A percentile compares a stretch with the other conserved stretches of the same genome.
phyloP scores from a whole-genome alignment of 1,140 invertebrate genomes.

The Cotesia glomerata region DNA sequence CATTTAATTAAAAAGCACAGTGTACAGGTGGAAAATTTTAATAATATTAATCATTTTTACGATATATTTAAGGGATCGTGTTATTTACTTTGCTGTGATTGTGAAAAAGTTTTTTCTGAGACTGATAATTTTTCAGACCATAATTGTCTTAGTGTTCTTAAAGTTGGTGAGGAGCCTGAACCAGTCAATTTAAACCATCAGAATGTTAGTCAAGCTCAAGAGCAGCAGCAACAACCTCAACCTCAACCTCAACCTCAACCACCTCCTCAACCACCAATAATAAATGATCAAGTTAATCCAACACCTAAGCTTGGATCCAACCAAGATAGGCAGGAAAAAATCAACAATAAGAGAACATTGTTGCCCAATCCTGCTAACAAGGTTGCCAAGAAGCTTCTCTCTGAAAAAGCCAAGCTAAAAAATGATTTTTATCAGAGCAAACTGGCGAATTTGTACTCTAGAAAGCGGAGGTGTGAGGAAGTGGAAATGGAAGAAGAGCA shows the following conservation, averaged over 20 bases:
- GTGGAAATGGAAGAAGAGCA: background rate
- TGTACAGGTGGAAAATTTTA: slow-evolving; percentile 70
- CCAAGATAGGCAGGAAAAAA: no score
- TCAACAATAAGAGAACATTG: background rate
- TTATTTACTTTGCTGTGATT: slow-evolving; percentile 79
- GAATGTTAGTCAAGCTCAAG: no score
- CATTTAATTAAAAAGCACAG: slow-evolving; percentile 79
- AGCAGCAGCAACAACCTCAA: no score
- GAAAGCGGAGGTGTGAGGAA: slow-evolving; percentile 6
- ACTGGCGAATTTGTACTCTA: slow-evolving; percentile 15
- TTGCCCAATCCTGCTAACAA: background rate
- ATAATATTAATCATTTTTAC: slow-evolving; percentile 70
- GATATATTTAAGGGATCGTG: slow-evolving; percentile 71
- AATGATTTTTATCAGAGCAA: slow-evolving; percentile 37
- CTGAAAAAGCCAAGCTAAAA: slow-evolving; percentile 36
- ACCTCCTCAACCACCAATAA: no score
- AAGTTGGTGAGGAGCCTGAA: no score
- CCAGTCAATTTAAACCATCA: no score
- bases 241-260: no score
- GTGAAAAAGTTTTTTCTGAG: slow-evolving; percentile 76
- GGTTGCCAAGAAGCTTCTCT: slow-evolving; percentile 2
- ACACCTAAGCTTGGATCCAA: no score
- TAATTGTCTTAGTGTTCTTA: slow-evolving; percentile 67
- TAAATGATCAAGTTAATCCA: no score
- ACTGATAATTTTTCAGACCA: slow-evolving; percentile 76